Percentiles rank a stretch among this genome's conserved stretches.
Conservation (phyloP, 1,140 invertebrate genomes). For the Latrodectus geometricus region DNA sequence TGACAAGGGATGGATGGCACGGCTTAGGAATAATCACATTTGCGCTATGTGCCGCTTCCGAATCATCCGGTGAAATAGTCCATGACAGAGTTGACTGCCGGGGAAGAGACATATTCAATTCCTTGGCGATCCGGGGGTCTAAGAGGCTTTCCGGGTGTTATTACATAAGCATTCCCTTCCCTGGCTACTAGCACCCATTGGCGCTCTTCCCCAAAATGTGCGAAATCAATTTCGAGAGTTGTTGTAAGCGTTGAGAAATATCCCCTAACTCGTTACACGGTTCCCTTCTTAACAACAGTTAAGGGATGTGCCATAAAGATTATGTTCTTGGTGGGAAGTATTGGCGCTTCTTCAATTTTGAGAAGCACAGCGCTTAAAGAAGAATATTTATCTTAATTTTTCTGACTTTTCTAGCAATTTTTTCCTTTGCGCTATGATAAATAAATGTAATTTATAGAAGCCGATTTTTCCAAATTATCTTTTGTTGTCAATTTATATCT, state of each 20-base stretch:
- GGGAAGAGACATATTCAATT: slow-evolving; percentile 41
- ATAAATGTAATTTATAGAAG: too few species aligned
- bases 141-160: not conserved
- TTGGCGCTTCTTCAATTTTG: too few species aligned
- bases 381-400: too few species aligned
- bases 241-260: not conserved
- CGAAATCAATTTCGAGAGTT: not conserved
- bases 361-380: too few species aligned
- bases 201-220: not conserved
- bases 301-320: not conserved
- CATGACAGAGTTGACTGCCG: slow-evolving; percentile 17
- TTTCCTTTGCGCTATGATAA: too few species aligned
- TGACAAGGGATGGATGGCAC: slow-evolving; percentile 39
- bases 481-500: too few species aligned
- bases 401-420: too few species aligned
- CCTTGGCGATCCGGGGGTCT: slow-evolving; percentile 1
- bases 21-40: slow-evolving; percentile 50
- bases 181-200: not conserved
- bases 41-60: slow-evolving; percentile 22
- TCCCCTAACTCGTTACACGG: not conserved
- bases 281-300: not conserved
- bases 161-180: not conserved
- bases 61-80: slow-evolving; percentile 41
- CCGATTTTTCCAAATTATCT: too few species aligned
- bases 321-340: not conserved